phyloP scores from a whole-genome alignment of 1,140 invertebrate genomes.

The Platorchestia sp. region DNA sequence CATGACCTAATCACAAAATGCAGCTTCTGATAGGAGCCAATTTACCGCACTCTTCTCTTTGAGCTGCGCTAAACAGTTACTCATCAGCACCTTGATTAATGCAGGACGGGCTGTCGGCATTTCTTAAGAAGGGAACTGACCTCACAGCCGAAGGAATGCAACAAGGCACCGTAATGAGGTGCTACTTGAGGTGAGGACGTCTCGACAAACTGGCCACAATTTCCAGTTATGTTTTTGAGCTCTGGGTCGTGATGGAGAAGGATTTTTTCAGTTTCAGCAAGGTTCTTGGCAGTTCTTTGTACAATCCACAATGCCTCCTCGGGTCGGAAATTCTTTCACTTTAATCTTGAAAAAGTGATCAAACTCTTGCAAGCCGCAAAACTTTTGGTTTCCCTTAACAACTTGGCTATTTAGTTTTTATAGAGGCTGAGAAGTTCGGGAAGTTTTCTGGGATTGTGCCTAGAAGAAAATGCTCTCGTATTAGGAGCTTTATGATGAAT shows the following conservation, averaged over 20 bases:
- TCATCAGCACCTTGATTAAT: neutral
- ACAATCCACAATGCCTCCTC: neutral
- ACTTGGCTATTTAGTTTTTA: constrained; percentile 33
- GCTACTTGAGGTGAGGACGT: neutral
- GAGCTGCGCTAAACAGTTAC: neutral
- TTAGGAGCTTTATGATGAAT: constrained; percentile 27
- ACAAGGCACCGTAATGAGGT: neutral
- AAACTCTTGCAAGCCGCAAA: neutral
- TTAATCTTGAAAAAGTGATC: neutral
- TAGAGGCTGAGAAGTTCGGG: neutral
- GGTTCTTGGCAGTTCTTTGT: neutral
- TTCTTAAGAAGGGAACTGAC: neutral
- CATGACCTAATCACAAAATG: no score
- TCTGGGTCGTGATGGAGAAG: neutral
- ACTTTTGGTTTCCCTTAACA: neutral
- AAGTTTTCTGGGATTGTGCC: constrained; percentile 8
- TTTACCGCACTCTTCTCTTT: no score
- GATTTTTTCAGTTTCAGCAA: neutral
- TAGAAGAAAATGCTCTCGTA: constrained; percentile 18
- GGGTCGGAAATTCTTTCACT: neutral
- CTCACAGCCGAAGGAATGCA: neutral
- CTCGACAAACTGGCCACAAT: neutral
- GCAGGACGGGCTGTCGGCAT: neutral
- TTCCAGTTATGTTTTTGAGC: neutral
- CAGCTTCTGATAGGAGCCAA: no score